Evolutionary conservation across 2,888 invertebrate species (phyloP), one percentile per base, ranked within the genome.

Genomic region (Thera britannica): DNA sequence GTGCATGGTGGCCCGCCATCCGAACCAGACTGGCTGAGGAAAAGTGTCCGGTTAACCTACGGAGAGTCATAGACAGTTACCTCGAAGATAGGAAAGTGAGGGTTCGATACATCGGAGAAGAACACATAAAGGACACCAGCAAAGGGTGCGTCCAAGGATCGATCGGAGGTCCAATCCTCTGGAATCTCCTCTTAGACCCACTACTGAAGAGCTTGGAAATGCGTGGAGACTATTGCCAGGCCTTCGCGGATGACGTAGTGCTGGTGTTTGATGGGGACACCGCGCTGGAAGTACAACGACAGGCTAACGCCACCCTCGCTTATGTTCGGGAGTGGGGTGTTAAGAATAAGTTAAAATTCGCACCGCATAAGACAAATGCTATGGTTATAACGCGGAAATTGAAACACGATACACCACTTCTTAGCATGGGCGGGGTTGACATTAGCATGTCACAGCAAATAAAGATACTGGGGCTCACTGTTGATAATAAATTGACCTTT

Each of bases 401-500:
- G 2, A 54, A 54, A 35, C 3, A 35, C 2, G 54, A 54, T 11
- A 35, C 35, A 35, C 54, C 54, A 54, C 54, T 35, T 9, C 54
- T 54, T 0, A 34, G 9, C 35, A 54, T 54, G 36, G 58, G 23
- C 23, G 23, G 23, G 23, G 23, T 23, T 1, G 1, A 1, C 23
- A 23, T 23, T 23, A 1, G 23, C 23, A 1, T 23, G 23, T 23
- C 23, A 1, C 0, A 23, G 23, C 23, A 23, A 23, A 23, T 23
- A 23, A 23, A 23, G 23, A 0, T 23, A 23, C 23, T 23, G 1
- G 23, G 23, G 1, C 23, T 23, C 23, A 23, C 48, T 0, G 59
- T 67, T 2, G 67, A 67, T 7, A 1, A 62, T 11, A 54, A 58
- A 35, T 51, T 67, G 23, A 67, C 67, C 0, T 67, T 67, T 11